Evolutionary conservation across 1,140 invertebrate genomes (phyloP).

Genomic region (Calosoma granatense): DNA sequence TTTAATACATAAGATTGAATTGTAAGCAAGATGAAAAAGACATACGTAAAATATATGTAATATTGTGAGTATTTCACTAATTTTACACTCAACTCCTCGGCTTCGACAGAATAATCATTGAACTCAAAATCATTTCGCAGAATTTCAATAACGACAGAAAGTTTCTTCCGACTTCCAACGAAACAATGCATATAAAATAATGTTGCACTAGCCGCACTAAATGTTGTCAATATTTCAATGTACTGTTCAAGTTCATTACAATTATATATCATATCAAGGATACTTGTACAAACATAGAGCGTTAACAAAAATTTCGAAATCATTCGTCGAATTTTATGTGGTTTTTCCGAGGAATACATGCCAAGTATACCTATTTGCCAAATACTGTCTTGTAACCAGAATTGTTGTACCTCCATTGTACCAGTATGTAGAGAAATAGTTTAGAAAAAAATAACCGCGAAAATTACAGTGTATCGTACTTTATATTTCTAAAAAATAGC

Average conservation of each 20-base stretch:
- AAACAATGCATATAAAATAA: neutral
- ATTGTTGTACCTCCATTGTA: neutral
- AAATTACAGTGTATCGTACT: too few relatives aligned
- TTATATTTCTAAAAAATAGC: too few relatives aligned
- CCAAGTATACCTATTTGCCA: neutral
- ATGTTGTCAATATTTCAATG: neutral
- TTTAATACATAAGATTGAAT: neutral
- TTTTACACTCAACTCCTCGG: neutral
- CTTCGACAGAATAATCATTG: neutral
- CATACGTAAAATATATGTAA: neutral
- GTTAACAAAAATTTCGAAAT: neutral
- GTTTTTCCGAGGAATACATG: neutral
- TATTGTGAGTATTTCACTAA: neutral
- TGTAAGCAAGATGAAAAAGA: neutral
- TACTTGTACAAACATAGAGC: neutral
- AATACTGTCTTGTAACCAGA: neutral
- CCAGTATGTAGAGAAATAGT: too few relatives aligned
- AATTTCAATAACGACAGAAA: neutral
- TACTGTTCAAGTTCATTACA: neutral
- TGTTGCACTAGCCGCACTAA: neutral
- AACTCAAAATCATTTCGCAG: neutral
- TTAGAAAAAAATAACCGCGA: too few relatives aligned
- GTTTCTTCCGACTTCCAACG: neutral
- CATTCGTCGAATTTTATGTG: neutral
- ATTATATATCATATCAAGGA: neutral